A percentile compares a stretch with the other conserved stretches of the same genome.
These are phyloP conservation scores for Grantiella picta DNA, from an alignment of 2,113 vertebrate genomes.

Conservation along the genomic window DNA sequence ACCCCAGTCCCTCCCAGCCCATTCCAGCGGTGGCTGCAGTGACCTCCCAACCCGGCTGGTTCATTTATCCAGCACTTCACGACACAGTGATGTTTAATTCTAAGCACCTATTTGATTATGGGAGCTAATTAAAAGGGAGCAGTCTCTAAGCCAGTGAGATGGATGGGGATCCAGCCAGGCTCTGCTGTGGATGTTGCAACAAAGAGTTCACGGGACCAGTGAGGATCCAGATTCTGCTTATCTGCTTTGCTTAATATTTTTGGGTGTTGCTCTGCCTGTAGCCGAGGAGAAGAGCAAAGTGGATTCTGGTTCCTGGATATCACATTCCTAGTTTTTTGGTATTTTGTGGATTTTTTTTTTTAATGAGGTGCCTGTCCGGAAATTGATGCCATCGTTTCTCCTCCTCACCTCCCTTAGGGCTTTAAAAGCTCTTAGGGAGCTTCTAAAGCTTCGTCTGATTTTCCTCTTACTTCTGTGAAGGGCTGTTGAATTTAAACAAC, in stretches of 20 bases:
- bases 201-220: background rate
- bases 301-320: background rate
- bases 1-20: background rate
- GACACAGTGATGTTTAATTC: background rate
- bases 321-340: background rate
- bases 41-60: background rate
- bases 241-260: background rate
- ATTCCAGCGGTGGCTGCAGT: background rate
- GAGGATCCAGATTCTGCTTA: background rate
- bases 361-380: background rate
- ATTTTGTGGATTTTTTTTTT: background rate
- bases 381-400: background rate
- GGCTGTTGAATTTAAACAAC: background rate
- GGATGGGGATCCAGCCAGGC: background rate
- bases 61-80: background rate
- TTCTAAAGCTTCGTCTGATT: background rate
- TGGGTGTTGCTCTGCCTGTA: background rate
- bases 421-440: background rate
- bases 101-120: background rate
- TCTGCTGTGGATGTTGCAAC: background rate
- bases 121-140: slow-evolving; percentile 33
- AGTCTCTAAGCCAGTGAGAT: background rate
- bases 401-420: background rate
- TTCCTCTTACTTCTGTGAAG: background rate
- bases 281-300: background rate